Percentiles rank a stretch among this genome's conserved stretches.
Conservation (phyloP, 2,888 invertebrate species). For the Temnothorax ravouxi region DNA sequence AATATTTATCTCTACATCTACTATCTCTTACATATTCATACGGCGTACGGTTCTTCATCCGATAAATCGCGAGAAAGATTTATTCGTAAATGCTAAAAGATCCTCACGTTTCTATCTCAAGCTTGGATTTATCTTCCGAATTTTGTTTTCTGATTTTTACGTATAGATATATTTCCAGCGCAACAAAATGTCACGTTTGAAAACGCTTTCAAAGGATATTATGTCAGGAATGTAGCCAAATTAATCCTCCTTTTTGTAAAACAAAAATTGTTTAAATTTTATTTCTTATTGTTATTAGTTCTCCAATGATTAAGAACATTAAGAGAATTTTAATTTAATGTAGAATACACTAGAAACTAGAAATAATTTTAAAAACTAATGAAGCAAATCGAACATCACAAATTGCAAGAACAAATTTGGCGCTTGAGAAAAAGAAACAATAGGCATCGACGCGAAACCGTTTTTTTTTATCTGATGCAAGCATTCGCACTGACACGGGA, state of each 20-base stretch:
- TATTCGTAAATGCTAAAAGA: slow-evolving; percentile 21
- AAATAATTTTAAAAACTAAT: background rate
- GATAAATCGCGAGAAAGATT: slow-evolving; percentile 37
- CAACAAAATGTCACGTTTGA: background rate
- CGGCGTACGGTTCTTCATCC: background rate
- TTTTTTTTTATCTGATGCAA: slow-evolving; percentile 75
- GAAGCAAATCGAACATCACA: background rate
- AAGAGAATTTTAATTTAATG: too few species aligned
- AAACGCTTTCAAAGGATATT: background rate
- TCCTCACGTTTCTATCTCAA: background rate
- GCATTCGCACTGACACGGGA: slow-evolving; percentile 79
- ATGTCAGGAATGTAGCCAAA: too few species aligned
- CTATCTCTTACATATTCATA: slow-evolving; percentile 46
- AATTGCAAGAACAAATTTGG: background rate
- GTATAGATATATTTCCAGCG: background rate
- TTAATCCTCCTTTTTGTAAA: background rate
- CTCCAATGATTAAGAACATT: too few species aligned
- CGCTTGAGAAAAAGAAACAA: slow-evolving; percentile 34
- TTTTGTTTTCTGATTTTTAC: background rate
- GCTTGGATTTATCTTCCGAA: background rate
- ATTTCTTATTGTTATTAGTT: too few species aligned
- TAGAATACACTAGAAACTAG: too few species aligned
- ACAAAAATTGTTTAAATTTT: background rate
- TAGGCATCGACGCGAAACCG: slow-evolving; percentile 59
- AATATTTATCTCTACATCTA: slow-evolving; percentile 18